Evolutionary conservation across 1,140 invertebrate genomes (phyloP).

Genomic region (Diachasma alloeum): DNA sequence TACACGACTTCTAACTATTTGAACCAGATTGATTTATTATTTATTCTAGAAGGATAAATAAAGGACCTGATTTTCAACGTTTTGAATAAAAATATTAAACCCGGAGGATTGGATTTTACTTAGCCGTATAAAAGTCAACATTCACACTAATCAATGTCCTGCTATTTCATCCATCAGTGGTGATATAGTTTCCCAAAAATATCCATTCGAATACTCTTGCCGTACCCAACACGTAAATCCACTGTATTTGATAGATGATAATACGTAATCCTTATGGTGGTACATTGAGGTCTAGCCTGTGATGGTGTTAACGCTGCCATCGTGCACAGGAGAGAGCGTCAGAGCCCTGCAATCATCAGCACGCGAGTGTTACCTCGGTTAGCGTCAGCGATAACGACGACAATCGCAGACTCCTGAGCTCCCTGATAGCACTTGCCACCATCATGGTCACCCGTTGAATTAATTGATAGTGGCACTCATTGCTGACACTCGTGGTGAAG

Average conservation of each 20-base stretch:
- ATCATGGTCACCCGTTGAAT: not conserved
- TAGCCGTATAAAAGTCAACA: not conserved
- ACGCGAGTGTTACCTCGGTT: not conserved
- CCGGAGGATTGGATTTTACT: not conserved
- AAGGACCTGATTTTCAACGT: too few species aligned
- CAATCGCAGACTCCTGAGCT: slow-evolving; percentile 1
- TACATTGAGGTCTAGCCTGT: not conserved
- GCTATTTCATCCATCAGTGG: not conserved
- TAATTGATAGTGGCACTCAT: not conserved
- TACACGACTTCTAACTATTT: too few species aligned
- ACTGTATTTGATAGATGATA: not conserved
- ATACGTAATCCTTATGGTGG: not conserved
- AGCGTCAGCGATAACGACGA: not conserved
- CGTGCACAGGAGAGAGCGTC: not conserved
- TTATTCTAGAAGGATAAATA: too few species aligned
- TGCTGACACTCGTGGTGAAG: not conserved
- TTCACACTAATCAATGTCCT: not conserved
- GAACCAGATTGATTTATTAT: too few species aligned
- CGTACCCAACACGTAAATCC: not conserved
- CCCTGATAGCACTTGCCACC: not conserved
- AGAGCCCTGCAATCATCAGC: not conserved
- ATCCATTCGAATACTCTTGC: not conserved
- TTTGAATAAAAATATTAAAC: too few species aligned
- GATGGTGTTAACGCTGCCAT: not conserved
- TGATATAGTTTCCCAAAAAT: not conserved